Conservation (phyloP, 1,140 invertebrate genomes). For the Coelopa frigida region DNA sequence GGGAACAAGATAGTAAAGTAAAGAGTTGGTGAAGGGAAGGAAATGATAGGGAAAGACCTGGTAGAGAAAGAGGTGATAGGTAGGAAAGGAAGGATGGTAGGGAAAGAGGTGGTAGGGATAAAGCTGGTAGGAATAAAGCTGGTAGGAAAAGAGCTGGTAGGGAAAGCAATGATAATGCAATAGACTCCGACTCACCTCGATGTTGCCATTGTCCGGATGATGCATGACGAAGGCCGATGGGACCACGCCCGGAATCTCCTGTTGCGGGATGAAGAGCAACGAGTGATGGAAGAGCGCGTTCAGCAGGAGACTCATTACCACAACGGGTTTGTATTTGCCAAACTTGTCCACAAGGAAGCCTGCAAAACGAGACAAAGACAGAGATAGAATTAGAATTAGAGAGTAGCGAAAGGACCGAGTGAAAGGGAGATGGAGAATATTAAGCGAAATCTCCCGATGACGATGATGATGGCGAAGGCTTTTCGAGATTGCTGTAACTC, state of each 20-base stretch:
- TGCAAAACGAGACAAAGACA: conserved; percentile 26
- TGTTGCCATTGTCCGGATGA: conserved; percentile 57
- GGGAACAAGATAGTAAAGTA: too few species aligned
- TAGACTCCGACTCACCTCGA: conserved; percentile 58
- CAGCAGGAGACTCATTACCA: conserved; percentile 62
- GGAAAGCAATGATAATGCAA: too few species aligned
- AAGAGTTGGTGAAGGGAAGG: too few species aligned
- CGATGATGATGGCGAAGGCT: too few species aligned
- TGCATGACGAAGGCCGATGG: conserved; percentile 64
- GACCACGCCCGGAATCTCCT: conserved; percentile 62
- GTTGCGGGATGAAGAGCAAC: conserved; percentile 62
- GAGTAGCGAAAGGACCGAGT: too few species aligned
- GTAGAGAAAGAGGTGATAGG: too few species aligned
- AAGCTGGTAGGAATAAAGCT: too few species aligned
- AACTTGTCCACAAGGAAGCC: conserved; percentile 74
- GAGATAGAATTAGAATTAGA: conserved; percentile 26
- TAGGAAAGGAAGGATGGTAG: too few species aligned
- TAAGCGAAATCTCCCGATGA: conserved; percentile 8
- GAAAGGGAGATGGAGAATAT: conserved; percentile 4
- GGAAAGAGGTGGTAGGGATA: too few species aligned
- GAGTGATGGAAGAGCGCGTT: conserved; percentile 67
- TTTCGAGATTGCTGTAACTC: too few species aligned
- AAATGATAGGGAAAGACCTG: too few species aligned
- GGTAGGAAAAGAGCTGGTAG: too few species aligned
- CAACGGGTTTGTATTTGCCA: conserved; percentile 70